Percentiles rank a stretch among this genome's conserved stretches.
phyloP scores from a whole-genome alignment of 2,113 vertebrate genomes.

The Neodon shergylaensis region DNA sequence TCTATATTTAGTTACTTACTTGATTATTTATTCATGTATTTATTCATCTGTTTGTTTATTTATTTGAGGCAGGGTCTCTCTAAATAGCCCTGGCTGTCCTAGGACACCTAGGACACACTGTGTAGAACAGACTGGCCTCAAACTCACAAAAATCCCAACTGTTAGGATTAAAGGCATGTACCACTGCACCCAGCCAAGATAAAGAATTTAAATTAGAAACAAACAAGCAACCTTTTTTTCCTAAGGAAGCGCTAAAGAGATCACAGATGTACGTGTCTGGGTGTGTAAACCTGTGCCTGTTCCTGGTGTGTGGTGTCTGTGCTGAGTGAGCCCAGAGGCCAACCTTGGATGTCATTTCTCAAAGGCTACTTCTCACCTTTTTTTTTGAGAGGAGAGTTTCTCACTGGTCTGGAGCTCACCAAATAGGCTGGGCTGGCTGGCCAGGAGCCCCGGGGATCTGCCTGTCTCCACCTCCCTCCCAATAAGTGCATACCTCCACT shows the following conservation, averaged over 20 bases:
- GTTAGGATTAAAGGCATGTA: background rate
- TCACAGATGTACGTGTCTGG: background rate
- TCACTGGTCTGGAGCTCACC: background rate
- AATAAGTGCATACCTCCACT: background rate
- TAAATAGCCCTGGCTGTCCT: background rate
- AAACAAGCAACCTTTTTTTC: background rate
- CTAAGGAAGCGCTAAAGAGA: no score
- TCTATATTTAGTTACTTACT: background rate
- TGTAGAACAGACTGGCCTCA: background rate
- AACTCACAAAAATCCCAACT: background rate
- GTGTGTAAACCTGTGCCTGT: background rate
- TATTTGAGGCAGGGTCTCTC: background rate
- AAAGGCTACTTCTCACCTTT: background rate
- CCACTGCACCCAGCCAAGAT: background rate
- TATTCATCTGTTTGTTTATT: no score
- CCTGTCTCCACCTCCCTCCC: background rate
- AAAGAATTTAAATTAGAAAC: background rate
- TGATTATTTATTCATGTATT: no score
- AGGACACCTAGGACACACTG: background rate
- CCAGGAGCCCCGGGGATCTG: background rate
- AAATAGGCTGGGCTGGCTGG: background rate
- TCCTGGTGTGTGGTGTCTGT: no score
- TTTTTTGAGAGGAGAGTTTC: background rate
- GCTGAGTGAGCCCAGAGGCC: background rate
- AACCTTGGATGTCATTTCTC: background rate